Evolutionary conservation across 2,888 invertebrate species (phyloP).

Genomic region (Athalia circularis): DNA sequence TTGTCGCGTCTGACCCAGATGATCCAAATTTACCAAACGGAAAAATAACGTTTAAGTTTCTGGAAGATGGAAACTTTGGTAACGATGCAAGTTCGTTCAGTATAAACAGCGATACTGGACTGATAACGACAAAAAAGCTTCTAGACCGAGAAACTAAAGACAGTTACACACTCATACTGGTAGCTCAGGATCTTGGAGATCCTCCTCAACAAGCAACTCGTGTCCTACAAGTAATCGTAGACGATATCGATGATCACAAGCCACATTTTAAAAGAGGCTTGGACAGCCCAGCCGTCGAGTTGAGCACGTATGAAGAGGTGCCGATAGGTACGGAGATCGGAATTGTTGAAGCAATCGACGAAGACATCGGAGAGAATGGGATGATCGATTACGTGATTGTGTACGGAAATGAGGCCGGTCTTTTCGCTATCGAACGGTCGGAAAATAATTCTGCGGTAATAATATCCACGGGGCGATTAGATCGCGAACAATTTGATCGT

Average conservation of each 20-base stretch:
- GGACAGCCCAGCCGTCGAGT: slow-evolving; percentile 79
- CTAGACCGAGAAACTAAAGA: slow-evolving; percentile 86
- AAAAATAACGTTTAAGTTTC: slow-evolving; percentile 82
- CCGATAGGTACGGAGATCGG: slow-evolving; percentile 82
- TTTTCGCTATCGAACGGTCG: slow-evolving; percentile 80
- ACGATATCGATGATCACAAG: slow-evolving; percentile 87
- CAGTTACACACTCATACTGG: slow-evolving; percentile 84
- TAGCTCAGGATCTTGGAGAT: slow-evolving; percentile 86
- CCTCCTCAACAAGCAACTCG: slow-evolving; percentile 86
- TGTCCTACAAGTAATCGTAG: slow-evolving; percentile 81
- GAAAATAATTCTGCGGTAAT: slow-evolving; percentile 81
- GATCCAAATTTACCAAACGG: slow-evolving; percentile 86
- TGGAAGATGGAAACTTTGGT: slow-evolving; percentile 79
- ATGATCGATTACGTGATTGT: slow-evolving; percentile 84
- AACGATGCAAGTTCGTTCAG: slow-evolving; percentile 68
- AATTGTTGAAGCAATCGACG: slow-evolving; percentile 82
- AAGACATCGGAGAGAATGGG: slow-evolving; percentile 85
- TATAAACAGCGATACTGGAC: slow-evolving; percentile 78
- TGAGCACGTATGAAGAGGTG: slow-evolving; percentile 82
- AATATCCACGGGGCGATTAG: slow-evolving; percentile 79
- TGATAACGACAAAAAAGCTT: slow-evolving; percentile 81
- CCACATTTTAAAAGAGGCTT: slow-evolving; percentile 82
- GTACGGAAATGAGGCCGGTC: slow-evolving; percentile 82
- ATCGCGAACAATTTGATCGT: slow-evolving; percentile 79
- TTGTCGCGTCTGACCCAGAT: slow-evolving; percentile 86